A percentile compares a stretch with the other conserved stretches of the same genome.
Conservation (phyloP, 2,797 vertebrate genomes). For the Cirrhinus molitorella region DNA sequence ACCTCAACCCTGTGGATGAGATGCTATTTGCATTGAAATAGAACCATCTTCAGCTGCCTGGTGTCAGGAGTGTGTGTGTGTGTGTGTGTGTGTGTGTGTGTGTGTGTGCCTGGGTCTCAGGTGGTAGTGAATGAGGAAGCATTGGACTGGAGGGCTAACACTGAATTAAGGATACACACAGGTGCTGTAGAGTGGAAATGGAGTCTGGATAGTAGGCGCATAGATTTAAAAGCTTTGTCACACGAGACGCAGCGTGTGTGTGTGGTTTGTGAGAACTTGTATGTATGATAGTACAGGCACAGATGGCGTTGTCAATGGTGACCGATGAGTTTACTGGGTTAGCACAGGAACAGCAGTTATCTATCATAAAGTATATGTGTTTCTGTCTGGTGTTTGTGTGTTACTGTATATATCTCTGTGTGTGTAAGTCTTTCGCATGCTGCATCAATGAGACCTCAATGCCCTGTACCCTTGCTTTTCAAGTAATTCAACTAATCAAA, state of each 20-base stretch:
- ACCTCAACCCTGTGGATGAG: conserved; percentile 65
- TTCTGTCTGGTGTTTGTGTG: conserved; percentile 20
- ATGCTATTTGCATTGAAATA: conserved; percentile 80
- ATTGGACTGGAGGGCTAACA: conserved; percentile 34
- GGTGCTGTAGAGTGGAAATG: conserved; percentile 36
- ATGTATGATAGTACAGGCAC: conserved; percentile 38
- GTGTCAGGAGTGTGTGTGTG: conserved; percentile 38
- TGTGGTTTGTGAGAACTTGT: conserved; percentile 27
- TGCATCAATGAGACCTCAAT: neutral
- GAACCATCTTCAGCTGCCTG: conserved; percentile 63
- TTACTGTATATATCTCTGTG: neutral
- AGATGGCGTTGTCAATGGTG: conserved; percentile 50
- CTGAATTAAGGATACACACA: conserved; percentile 47
- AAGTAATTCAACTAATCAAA: neutral
- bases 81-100: conserved; percentile 10
- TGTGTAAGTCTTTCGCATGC: neutral
- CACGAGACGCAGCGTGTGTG: neutral
- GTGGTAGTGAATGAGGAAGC: conserved; percentile 38
- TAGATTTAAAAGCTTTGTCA: conserved; percentile 16
- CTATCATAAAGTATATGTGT: conserved; percentile 1
- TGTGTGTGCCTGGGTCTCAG: conserved; percentile 43
- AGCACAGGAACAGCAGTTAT: conserved; percentile 48
- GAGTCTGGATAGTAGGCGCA: conserved; percentile 18
- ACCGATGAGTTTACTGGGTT: conserved; percentile 44
- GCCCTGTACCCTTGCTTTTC: neutral